These are phyloP conservation scores for Toxotes lorentzi DNA, from an alignment of 2,797 vertebrate species.

Conservation along the genomic window DNA sequence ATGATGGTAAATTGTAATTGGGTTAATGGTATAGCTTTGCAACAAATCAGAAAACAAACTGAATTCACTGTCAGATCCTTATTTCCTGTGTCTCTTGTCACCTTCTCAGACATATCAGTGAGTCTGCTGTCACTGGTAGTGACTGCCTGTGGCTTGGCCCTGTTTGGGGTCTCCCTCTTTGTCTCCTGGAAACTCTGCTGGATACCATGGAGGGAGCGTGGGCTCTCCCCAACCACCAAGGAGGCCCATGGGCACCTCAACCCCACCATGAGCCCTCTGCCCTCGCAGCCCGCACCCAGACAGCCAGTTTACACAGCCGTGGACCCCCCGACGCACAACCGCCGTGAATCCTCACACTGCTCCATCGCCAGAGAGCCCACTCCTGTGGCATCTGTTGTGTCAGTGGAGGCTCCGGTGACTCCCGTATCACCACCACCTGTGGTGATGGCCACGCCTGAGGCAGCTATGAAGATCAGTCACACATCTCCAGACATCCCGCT, in stretches of 20 bases:
- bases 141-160: constrained; percentile 95
- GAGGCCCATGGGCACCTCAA: constrained; percentile 85
- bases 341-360: constrained; percentile 87
- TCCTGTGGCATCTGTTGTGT: constrained; percentile 90
- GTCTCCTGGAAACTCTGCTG: constrained; percentile 99
- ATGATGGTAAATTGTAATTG: neutral
- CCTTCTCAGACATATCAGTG: constrained; percentile 92
- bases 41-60: neutral
- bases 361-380: constrained; percentile 88
- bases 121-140: constrained; percentile 96
- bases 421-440: constrained; percentile 85
- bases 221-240: constrained; percentile 89
- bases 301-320: constrained; percentile 92
- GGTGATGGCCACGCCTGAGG: constrained; percentile 86
- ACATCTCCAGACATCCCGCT: constrained; percentile 96
- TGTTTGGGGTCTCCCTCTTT: constrained; percentile 97
- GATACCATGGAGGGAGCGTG: constrained; percentile 98
- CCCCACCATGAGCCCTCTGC: constrained; percentile 75
- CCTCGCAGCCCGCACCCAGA: constrained; percentile 79
- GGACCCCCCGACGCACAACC: constrained; percentile 88
- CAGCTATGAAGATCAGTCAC: constrained; percentile 98
- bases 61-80: constrained; percentile 13
- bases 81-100: constrained; percentile 27
- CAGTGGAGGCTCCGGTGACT: constrained; percentile 86
- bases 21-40: neutral